Evolutionary conservation across 2,797 vertebrate species (phyloP).

Genomic region (Benthosema pterotum): DNA sequence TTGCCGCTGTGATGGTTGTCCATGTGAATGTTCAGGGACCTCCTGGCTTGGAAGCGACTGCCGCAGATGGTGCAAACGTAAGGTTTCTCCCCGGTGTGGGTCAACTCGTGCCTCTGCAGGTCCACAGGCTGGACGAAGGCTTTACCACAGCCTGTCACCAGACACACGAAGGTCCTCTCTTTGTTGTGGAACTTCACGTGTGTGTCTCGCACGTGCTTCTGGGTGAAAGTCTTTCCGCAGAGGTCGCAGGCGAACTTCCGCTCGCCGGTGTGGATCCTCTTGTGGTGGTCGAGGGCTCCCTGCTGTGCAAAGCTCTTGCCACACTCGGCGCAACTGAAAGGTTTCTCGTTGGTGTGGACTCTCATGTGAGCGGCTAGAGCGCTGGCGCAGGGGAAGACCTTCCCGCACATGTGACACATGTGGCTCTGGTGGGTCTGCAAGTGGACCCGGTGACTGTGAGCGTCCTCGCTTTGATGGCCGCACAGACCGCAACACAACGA

Average conservation of each 20-base stretch:
- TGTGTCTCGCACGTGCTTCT: conserved; percentile 62
- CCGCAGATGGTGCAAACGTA: conserved; percentile 59
- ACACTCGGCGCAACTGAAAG: conserved; percentile 53
- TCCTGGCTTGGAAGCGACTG: conserved; percentile 62
- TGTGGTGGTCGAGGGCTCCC: conserved; percentile 62
- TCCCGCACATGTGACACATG: conserved; percentile 62
- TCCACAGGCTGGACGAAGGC: conserved; percentile 70
- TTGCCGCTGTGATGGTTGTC: conserved; percentile 36
- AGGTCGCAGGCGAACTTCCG: conserved; percentile 52
- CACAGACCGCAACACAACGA: conserved; percentile 57
- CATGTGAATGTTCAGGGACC: conserved; percentile 60
- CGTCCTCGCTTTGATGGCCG: conserved; percentile 51
- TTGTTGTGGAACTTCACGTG: conserved; percentile 70
- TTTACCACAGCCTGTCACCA: conserved; percentile 65
- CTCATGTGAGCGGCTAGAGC: conserved; percentile 59
- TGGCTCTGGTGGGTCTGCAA: conserved; percentile 49
- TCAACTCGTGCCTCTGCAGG: conserved; percentile 65
- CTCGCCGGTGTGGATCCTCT: conserved; percentile 64
- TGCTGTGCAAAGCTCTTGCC: conserved; percentile 63
- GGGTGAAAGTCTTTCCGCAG: conserved; percentile 66
- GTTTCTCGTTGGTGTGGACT: conserved; percentile 65
- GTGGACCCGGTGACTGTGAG: conserved; percentile 39
- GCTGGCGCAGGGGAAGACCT: conserved; percentile 42
- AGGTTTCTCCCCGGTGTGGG: conserved; percentile 65
- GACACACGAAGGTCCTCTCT: conserved; percentile 61